Conservation (phyloP, 2,888 invertebrate genomes). For the Pachycephus smyrnensis region DNA sequence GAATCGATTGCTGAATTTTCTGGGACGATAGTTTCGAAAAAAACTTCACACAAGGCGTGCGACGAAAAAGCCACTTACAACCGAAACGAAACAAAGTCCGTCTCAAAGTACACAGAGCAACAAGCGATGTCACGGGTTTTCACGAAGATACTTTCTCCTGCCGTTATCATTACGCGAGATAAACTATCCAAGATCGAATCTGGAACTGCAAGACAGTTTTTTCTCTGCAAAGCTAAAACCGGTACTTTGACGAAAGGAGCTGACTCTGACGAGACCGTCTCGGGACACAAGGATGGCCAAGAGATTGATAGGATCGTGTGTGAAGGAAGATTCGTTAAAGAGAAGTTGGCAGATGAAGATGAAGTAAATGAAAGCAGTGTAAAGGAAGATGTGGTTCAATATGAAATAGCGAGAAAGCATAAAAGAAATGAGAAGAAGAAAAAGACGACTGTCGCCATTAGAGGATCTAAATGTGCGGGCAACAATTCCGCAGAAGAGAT, state of each 20-base stretch:
- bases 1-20: background rate
- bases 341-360: background rate
- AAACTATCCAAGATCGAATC: background rate
- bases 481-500: background rate
- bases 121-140: background rate
- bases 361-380: background rate
- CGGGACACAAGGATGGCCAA: background rate
- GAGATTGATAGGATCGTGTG: background rate
- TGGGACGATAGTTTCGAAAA: background rate
- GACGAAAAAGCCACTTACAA: background rate
- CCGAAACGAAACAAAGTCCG: background rate
- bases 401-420: background rate
- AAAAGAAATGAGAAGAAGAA: background rate
- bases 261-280: background rate
- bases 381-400: background rate
- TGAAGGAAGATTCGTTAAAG: background rate
- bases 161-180: background rate
- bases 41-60: background rate
- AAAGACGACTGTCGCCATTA: background rate
- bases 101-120: background rate
- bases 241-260: background rate
- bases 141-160: background rate
- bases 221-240: background rate
- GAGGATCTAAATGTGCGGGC: background rate
- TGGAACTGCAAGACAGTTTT: background rate